Percentiles rank a stretch among this genome's conserved stretches.
phyloP scores from a whole-genome alignment of 2,888 invertebrate species.

The Pheosia tremula region DNA sequence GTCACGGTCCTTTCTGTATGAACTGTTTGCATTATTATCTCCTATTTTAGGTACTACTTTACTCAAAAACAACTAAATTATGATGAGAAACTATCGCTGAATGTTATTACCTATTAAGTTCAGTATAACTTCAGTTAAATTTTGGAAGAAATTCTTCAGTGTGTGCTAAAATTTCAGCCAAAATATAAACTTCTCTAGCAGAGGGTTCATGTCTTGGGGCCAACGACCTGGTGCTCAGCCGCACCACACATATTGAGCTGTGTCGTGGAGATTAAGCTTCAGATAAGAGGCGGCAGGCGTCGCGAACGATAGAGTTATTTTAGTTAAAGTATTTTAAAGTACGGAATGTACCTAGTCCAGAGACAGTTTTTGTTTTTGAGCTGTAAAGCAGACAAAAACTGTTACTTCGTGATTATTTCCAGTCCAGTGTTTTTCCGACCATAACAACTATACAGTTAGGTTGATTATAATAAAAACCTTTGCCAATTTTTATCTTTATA shows the following conservation, averaged over 20 bases:
- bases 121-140: background rate
- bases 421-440: no score
- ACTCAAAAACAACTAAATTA: no score
- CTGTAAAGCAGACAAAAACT: no score
- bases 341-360: no score
- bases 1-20: no score
- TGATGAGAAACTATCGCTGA: background rate
- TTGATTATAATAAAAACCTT: no score
- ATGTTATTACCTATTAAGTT: background rate
- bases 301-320: constrained; percentile 11
- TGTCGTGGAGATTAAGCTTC: background rate
- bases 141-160: constrained; percentile 4
- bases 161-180: constrained; percentile 36
- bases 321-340: background rate
- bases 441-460: no score
- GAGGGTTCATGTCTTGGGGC: constrained; percentile 49
- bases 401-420: no score
- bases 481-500: no score
- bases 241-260: constrained; percentile 17
- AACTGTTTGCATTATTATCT: no score
- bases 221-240: constrained; percentile 38
- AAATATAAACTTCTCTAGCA: constrained; percentile 54
- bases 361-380: no score
- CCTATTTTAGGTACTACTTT: no score
- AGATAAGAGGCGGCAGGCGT: background rate